Evolutionary conservation across 2,888 invertebrate genomes (phyloP).

Genomic region (Drosophila nr. perissopoda): DNA sequence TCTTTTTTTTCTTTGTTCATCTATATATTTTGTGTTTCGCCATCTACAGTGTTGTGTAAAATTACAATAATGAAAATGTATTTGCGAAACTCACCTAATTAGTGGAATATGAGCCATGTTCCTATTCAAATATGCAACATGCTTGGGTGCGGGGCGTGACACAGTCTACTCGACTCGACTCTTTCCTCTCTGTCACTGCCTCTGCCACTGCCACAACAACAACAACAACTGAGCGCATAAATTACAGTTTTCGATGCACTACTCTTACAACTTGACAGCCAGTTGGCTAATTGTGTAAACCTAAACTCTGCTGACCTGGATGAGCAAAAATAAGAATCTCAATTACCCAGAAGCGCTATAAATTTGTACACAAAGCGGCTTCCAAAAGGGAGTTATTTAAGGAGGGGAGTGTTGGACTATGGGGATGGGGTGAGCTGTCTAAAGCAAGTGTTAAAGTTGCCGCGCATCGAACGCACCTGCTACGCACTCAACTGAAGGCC

Average conservation of each 20-base stretch:
- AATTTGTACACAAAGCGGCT: constrained; percentile 50
- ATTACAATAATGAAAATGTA: constrained; percentile 80
- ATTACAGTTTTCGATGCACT: constrained; percentile 28
- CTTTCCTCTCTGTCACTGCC: not conserved
- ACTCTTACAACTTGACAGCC: constrained; percentile 7
- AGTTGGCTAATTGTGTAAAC: constrained; percentile 24
- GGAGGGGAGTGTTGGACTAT: not conserved
- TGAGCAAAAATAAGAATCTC: constrained; percentile 45
- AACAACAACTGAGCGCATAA: constrained; percentile 5
- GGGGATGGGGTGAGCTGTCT: not conserved
- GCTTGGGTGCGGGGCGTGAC: constrained; percentile 34
- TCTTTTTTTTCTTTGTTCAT: not conserved
- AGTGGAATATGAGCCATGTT: constrained; percentile 80
- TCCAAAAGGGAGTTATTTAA: not conserved
- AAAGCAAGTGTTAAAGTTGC: constrained; percentile 68
- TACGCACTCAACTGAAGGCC: constrained; percentile 41
- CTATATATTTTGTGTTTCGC: constrained; percentile 5
- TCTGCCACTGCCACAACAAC: not conserved
- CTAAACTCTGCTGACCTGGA: constrained; percentile 4
- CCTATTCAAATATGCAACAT: constrained; percentile 74
- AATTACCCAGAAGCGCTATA: constrained; percentile 67
- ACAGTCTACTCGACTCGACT: constrained; percentile 4
- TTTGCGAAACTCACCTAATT: constrained; percentile 76
- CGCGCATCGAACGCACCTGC: constrained; percentile 65
- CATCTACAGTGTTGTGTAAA: constrained; percentile 47